Conservation (phyloP, 2,888 invertebrate species). For the Chymomyza fuscimana region DNA sequence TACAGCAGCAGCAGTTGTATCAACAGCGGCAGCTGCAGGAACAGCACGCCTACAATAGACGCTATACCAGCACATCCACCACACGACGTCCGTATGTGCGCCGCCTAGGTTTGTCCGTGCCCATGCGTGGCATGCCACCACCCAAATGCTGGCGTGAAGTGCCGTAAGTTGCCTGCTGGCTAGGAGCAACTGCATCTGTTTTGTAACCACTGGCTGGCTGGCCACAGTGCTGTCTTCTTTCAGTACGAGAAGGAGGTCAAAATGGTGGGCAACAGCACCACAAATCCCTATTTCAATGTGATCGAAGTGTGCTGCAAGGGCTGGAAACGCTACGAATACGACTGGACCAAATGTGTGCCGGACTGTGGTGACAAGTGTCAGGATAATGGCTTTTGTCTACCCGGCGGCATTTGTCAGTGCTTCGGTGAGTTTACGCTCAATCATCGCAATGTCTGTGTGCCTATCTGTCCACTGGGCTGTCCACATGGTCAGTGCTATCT, state of each 20-base stretch:
- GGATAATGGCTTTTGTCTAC: slow-evolving; percentile 81
- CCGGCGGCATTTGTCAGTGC: slow-evolving; percentile 77
- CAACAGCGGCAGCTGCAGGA: slow-evolving; percentile 46
- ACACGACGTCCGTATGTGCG: slow-evolving; percentile 67
- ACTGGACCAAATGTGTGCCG: slow-evolving; percentile 80
- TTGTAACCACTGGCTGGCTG: neutral
- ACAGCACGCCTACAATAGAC: slow-evolving; percentile 50
- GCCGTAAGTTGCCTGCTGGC: slow-evolving; percentile 69
- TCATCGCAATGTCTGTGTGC: slow-evolving; percentile 70
- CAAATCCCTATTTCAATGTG: slow-evolving; percentile 80
- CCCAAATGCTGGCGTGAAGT: slow-evolving; percentile 74
- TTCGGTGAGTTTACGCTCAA: slow-evolving; percentile 75
- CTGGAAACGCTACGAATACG: slow-evolving; percentile 84
- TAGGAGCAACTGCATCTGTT: neutral
- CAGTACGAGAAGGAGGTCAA: slow-evolving; percentile 75
- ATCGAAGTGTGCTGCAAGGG: slow-evolving; percentile 87
- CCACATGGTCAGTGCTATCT: slow-evolving; percentile 77
- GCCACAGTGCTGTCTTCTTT: slow-evolving; percentile 74
- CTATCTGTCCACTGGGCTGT: slow-evolving; percentile 75
- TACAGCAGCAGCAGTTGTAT: slow-evolving; percentile 50
- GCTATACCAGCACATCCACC: slow-evolving; percentile 70
- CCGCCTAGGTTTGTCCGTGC: slow-evolving; percentile 68
- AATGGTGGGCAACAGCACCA: slow-evolving; percentile 80
- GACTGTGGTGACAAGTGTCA: slow-evolving; percentile 77
- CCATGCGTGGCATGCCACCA: slow-evolving; percentile 64